A percentile compares a stretch with the other conserved stretches of the same genome.
Evolutionary conservation across 1,140 invertebrate species (phyloP).

Genomic region (Drosophila tristis): DNA sequence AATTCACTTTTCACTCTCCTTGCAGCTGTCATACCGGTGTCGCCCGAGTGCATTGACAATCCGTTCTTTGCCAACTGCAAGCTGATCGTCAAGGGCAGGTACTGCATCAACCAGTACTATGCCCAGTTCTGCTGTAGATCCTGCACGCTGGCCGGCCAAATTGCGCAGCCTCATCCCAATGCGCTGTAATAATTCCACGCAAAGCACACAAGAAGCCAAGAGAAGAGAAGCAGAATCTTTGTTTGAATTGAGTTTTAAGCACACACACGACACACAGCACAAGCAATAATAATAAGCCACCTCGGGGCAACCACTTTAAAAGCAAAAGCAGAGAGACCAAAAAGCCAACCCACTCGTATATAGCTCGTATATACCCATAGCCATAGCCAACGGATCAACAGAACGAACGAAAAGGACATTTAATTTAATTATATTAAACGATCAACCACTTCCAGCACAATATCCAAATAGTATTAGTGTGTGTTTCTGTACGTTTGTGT

Average conservation of each 20-base stretch:
- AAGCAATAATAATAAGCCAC: constrained; percentile 49
- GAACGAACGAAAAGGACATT: constrained; percentile 49
- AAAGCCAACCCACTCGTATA: constrained; percentile 28
- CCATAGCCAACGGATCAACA: constrained; percentile 60
- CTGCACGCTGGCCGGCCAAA: constrained; percentile 92
- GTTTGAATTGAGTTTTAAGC: constrained; percentile 65
- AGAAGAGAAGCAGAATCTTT: constrained; percentile 50
- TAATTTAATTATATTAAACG: constrained; percentile 47
- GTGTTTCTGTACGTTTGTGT: constrained; percentile 65
- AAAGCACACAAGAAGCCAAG: too few relatives aligned
- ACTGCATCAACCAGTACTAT: constrained; percentile 95
- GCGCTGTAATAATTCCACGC: constrained; percentile 72
- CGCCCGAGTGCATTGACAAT: constrained; percentile 93
- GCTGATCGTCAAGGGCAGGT: constrained; percentile 92
- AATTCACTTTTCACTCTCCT: constrained; percentile 25
- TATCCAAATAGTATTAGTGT: constrained; percentile 75
- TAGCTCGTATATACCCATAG: constrained; percentile 20
- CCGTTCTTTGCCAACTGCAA: constrained; percentile 95
- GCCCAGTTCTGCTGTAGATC: constrained; percentile 96
- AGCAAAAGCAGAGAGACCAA: constrained; percentile 61
- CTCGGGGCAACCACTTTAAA: constrained; percentile 21
- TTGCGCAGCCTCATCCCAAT: constrained; percentile 69
- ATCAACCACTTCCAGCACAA: constrained; percentile 64
- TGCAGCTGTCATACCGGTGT: constrained; percentile 88
- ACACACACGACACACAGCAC: constrained; percentile 16